phyloP scores from a whole-genome alignment of 2,797 vertebrate genomes.

The Dryobates pubescens region DNA sequence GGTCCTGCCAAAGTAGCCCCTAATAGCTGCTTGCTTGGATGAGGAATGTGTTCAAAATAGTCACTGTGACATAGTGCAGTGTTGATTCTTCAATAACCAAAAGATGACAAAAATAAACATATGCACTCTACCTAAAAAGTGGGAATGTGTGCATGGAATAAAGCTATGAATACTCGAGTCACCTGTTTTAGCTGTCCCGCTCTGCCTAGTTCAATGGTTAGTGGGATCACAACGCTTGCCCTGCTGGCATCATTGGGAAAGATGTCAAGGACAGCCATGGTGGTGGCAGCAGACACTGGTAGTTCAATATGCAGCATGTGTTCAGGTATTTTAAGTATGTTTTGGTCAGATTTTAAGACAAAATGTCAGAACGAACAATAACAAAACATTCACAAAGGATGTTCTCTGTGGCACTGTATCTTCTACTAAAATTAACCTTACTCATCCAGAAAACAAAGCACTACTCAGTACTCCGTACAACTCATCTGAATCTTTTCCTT shows the following conservation, averaged over 20 bases:
- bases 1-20: background rate
- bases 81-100: background rate
- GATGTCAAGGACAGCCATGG: background rate
- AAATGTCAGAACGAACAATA: background rate
- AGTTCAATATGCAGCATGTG: background rate
- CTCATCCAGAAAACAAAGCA: background rate
- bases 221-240: background rate
- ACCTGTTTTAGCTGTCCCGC: background rate
- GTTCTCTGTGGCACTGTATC: background rate
- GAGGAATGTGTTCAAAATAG: background rate
- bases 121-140: background rate
- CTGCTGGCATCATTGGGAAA: background rate
- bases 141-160: background rate
- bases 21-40: background rate
- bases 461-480: background rate
- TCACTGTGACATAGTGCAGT: background rate
- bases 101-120: background rate
- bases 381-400: background rate
- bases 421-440: background rate
- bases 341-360: background rate
- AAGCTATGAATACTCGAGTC: fast-evolving
- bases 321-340: fast-evolving
- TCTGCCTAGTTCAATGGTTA: background rate
- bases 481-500: background rate
- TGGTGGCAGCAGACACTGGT: background rate